Percentiles rank a stretch among this genome's conserved stretches.
Conservation (phyloP, 2,113 vertebrate species). For the Neogobius melanostomus region DNA sequence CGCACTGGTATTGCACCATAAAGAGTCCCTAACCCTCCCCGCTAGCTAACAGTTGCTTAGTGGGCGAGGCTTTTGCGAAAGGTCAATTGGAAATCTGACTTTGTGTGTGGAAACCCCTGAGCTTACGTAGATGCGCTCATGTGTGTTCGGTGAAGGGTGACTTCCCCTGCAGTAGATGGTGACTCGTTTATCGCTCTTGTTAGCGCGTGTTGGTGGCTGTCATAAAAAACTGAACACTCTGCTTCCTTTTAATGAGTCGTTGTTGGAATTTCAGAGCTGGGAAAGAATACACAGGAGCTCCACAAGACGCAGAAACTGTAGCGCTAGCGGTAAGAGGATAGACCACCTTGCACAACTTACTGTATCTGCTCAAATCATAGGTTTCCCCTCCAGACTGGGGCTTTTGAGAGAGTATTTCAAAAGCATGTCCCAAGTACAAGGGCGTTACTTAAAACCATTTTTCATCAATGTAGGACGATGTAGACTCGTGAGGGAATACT, state of each 20-base stretch:
- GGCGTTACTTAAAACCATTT: too few relatives aligned
- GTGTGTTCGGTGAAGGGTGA: not conserved
- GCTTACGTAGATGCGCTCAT: too few relatives aligned
- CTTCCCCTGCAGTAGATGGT: not conserved
- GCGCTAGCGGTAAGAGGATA: conserved; percentile 56
- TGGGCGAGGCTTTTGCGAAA: too few relatives aligned
- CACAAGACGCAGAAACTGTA: conserved; percentile 27
- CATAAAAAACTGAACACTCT: not conserved
- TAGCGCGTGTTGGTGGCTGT: not conserved
- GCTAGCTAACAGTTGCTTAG: too few relatives aligned
- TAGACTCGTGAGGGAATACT: too few relatives aligned
- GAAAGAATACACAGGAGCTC: not conserved
- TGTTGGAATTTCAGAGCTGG: conserved; percentile 64
- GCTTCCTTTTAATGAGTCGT: conserved; percentile 36
- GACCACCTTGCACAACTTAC: not conserved
- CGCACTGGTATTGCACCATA: too few relatives aligned
- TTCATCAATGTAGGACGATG: too few relatives aligned
- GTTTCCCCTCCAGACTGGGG: too few relatives aligned
- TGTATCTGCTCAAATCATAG: not conserved
- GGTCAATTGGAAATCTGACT: not conserved
- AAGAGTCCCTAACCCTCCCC: too few relatives aligned
- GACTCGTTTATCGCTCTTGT: not conserved
- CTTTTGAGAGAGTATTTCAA: too few relatives aligned
- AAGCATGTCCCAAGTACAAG: too few relatives aligned
- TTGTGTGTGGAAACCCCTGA: not conserved